Conservation (phyloP, 2,797 vertebrate genomes). For the Echiichthys vipera region DNA sequence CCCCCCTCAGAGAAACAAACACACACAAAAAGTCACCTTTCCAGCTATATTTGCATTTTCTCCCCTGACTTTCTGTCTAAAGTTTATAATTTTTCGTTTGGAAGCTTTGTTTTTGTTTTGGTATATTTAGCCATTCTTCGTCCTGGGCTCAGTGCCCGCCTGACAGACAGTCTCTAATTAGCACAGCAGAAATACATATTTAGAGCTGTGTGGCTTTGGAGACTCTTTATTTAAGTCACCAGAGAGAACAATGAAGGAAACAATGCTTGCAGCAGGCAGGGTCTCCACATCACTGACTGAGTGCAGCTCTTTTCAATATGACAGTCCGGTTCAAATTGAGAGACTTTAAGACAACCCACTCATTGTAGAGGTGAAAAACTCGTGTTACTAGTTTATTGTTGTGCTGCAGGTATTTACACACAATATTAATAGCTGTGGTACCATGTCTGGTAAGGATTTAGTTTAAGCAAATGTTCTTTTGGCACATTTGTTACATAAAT, state of each 20-base stretch:
- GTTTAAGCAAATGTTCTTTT: slow-evolving; percentile 51
- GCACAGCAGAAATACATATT: slow-evolving; percentile 86
- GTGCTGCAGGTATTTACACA: slow-evolving; percentile 26
- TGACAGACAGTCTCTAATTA: slow-evolving; percentile 86
- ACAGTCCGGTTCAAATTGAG: slow-evolving; percentile 44
- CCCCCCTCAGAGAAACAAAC: slow-evolving; percentile 52
- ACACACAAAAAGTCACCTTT: slow-evolving; percentile 65
- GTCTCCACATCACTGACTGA: slow-evolving; percentile 44
- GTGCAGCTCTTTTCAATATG: slow-evolving; percentile 44
- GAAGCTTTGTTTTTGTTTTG: slow-evolving; percentile 83
- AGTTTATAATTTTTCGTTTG: slow-evolving; percentile 82
- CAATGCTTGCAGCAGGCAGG: slow-evolving; percentile 70
- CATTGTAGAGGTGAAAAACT: slow-evolving; percentile 33
- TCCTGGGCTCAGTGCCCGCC: slow-evolving; percentile 78
- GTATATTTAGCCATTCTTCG: slow-evolving; percentile 84
- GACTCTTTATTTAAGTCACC: slow-evolving; percentile 84
- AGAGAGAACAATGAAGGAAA: slow-evolving; percentile 84
- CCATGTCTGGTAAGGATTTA: slow-evolving; percentile 54
- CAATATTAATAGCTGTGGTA: slow-evolving; percentile 36
- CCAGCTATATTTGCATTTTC: slow-evolving; percentile 67
- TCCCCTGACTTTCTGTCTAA: slow-evolving; percentile 73
- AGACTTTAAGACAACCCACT: slow-evolving; percentile 52
- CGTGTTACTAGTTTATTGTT: slow-evolving; percentile 51
- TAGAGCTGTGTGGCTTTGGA: slow-evolving; percentile 83
- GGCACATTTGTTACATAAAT: slow-evolving; percentile 46